These are phyloP conservation scores for Eulemur rubriventer DNA, from an alignment of 2,797 vertebrate species.

Conservation along the genomic window DNA sequence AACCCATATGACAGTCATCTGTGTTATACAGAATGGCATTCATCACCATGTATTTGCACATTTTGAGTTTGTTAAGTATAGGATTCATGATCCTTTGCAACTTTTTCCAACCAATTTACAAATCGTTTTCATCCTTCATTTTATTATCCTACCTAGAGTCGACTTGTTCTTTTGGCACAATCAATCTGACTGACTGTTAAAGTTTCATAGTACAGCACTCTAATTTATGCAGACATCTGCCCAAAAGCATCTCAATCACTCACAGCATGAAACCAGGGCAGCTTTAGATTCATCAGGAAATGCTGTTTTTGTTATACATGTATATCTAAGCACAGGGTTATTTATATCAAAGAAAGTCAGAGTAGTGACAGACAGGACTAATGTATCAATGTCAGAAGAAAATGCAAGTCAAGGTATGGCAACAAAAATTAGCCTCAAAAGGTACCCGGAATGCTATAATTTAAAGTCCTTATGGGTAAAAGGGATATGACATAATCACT, in stretches of 20 bases:
- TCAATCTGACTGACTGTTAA: constrained; percentile 47
- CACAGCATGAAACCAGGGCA: neutral
- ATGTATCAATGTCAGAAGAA: constrained; percentile 1
- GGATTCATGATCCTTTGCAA: neutral
- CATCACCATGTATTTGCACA: neutral
- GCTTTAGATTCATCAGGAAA: neutral
- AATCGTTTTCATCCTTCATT: constrained; percentile 40
- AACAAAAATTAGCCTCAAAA: neutral
- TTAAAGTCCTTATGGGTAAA: neutral
- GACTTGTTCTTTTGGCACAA: neutral
- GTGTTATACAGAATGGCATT: constrained; percentile 61
- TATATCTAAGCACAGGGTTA: neutral
- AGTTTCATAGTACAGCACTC: neutral
- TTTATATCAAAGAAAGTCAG: constrained; percentile 52
- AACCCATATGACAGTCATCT: constrained; percentile 1
- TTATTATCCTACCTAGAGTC: constrained; percentile 55
- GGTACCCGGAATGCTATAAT: neutral
- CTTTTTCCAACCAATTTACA: constrained; percentile 49
- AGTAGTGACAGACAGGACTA: neutral
- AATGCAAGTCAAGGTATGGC: neutral
- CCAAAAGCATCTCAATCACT: neutral
- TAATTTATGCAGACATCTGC: constrained; percentile 8
- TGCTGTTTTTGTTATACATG: neutral
- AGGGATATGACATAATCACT: neutral
- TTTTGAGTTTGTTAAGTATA: constrained; percentile 50